Conservation (phyloP, 2,888 invertebrate species). For the Epinotia brunnichana region DNA sequence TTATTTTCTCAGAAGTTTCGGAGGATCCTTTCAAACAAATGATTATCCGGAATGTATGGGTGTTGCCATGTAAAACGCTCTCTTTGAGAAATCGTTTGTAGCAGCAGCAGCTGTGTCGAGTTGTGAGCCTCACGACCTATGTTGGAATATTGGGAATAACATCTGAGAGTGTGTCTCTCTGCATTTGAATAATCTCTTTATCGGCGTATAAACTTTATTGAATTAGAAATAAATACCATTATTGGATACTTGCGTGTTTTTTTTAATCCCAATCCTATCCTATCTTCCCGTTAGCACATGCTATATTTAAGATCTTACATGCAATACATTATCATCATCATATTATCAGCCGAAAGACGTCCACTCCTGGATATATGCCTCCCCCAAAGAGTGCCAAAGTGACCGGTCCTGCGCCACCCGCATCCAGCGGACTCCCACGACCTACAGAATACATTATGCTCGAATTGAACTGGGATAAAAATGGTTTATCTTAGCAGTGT, state of each 20-base stretch:
- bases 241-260: conserved; percentile 58
- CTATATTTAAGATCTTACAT: too few species aligned
- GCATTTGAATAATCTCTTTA: conserved; percentile 60
- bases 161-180: conserved; percentile 18
- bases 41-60: background rate
- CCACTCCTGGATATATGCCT: too few species aligned
- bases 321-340: too few species aligned
- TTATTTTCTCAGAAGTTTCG: background rate
- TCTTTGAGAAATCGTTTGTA: conserved; percentile 14
- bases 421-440: too few species aligned
- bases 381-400: too few species aligned
- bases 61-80: conserved; percentile 19
- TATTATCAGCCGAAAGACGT: too few species aligned
- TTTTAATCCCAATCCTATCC: conserved; percentile 42
- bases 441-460: too few species aligned
- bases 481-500: too few species aligned
- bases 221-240: conserved; percentile 74
- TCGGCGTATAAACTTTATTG: conserved; percentile 60
- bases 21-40: background rate
- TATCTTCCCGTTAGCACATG: background rate
- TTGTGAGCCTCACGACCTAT: conserved; percentile 5
- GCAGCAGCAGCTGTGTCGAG: background rate
- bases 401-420: too few species aligned
- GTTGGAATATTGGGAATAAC: background rate
- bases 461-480: too few species aligned